Evolutionary conservation across 2,797 vertebrate species (phyloP), one percentile per base, ranked within the genome.

Genomic region (Sebastolobus altivelis): DNA sequence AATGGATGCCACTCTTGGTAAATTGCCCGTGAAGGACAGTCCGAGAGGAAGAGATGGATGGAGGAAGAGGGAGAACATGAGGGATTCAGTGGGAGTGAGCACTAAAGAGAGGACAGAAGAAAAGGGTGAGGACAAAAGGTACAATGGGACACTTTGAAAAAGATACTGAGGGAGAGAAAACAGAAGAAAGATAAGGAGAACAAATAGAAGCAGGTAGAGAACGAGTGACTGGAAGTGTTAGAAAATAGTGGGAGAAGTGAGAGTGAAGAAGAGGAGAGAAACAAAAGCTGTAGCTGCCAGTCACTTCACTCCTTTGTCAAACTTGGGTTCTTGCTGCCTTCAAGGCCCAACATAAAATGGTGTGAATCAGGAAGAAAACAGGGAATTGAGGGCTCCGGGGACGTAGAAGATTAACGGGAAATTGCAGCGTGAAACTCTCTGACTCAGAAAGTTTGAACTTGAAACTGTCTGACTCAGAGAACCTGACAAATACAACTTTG

Each of bases 21-120:
- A 94, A 94, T 87, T 90, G 85, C 75, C 90, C 43, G 59, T 92
- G 91, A 95, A 93, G 92, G 93, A 93, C 89, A 79, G 65, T 70
- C 35, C 3, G 43, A 81, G 65, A 86, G 76, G 35, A 71, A 46
- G 65, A 80, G 73, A 76, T 12, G 69, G 67, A 84, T 46, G 31
- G 27, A 87, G 59, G 58, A 77, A 63, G 52, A 80, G 27, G 67
- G 49, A 63, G 54, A 85, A 71, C 65, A 69, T 65, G 61, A 77
- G 71, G 78, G 72, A 75, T 12, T 49, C 65, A 84, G 62, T 10
- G 56, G 16, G 52, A 76, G 49, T 59, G 74, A 66, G 56, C n/a
- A 74, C 52, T 49, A 67, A 77, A 61, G 46, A 49, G 38, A 73
- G 31, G 61, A 38, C 31, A 35, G 63, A 85, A 37, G 14, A 81